Evolutionary conservation across 2,797 vertebrate species (phyloP), one percentile per base, ranked within the genome.

Genomic region (Microctenopoma stevenorrisi): DNA sequence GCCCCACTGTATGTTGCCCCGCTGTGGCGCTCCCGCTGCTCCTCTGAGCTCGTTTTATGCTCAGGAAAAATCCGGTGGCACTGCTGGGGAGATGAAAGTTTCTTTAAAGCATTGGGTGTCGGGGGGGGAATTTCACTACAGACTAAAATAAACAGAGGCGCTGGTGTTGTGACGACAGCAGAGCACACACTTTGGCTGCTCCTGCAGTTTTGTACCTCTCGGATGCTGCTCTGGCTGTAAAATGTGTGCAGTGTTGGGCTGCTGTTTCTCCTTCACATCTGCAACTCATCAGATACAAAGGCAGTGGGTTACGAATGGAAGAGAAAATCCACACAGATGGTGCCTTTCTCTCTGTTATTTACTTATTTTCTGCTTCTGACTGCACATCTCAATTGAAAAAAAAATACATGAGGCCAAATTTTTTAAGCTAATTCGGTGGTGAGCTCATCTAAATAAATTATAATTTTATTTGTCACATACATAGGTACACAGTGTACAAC

Each of bases 81-180:
- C 67, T 49, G 38, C 78, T 65, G 74, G 58, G 64, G 26, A 83
- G 81, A 87, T 91, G 86, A 88, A 89, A 74, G 89, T 89, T 59
- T 68, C 80, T 90, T 85, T 84, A 59, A 88, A 88, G 83, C 87
- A 38, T 86, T 81, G 62, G 83, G 82, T 90, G 90, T 87, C 89
- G 64, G 77, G 90, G 88, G 85, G 89, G 30, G 37, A 86, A 88
- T 89, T 91, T 89, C 88, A 70, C 72, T 47, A 76, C 81, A 78
- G 58, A 72, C 82, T 89, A 77, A 87, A 88, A 84, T 78, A 89
- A 92, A 93, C 87, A 90, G 48, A 72, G 61, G 64, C 38, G 54
- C 72, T 48, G 80, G 65, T 35, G 68, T 51, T 55, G 81, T 89
- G 89, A 88, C 75, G 84, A 82, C 89, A 87, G 89, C 86, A 61